Base-by-base conservation (phyloP, 2,113 vertebrate genomes). In the Poeciliopsis retropinna region DNA sequence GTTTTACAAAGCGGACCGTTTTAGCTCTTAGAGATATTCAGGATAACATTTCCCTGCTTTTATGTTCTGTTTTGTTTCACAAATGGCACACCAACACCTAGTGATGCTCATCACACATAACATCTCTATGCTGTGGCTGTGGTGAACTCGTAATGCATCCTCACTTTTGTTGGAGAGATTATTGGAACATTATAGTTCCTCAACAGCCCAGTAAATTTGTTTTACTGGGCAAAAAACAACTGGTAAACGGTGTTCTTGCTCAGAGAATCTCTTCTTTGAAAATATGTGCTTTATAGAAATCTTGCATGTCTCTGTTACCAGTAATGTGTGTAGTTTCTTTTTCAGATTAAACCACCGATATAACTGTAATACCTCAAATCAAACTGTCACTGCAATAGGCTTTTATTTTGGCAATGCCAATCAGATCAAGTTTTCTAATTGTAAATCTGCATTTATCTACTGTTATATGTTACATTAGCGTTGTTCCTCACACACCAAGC, bases 1-100 rank as follows among this genome's bases (percentile, higher is more conserved):
- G 32, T 61, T 67, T 30, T 47, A 13, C 9, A 28, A 60, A 54
- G 62, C 73, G 61, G 54, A 60, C 17, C 70, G 28, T 51, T 68
- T 60, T 27, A 66, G 51, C 8, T 11, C 31, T 15, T 30, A n/a
- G n/a, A 32, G 2, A 29, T 70, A 76, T 71, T 65, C 39, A 9
- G 32, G 10, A 41, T 31, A 28, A 69, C 44, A 67, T 61, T 41
- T 69, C 32, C 31, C 3, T 32, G 1, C 4, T 15, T 82, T 65
- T 60, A 60, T 66, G 19, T 64, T 54, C 39, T 15, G 15, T 15
- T 41, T 41, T 41, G 39, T 41, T 41, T 29, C n/a, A 27, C 60
- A 57, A 44, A 11, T 37, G 27, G 27, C n/a, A 67, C n/a, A 39
- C 41, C 28, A 29, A 30, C 39, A 4, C 39, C 39, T 41, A 14